These are phyloP conservation scores for Bursaphelenchus okinawaensis DNA, from an alignment of 2,888 invertebrate genomes.

Conservation along the genomic window DNA sequence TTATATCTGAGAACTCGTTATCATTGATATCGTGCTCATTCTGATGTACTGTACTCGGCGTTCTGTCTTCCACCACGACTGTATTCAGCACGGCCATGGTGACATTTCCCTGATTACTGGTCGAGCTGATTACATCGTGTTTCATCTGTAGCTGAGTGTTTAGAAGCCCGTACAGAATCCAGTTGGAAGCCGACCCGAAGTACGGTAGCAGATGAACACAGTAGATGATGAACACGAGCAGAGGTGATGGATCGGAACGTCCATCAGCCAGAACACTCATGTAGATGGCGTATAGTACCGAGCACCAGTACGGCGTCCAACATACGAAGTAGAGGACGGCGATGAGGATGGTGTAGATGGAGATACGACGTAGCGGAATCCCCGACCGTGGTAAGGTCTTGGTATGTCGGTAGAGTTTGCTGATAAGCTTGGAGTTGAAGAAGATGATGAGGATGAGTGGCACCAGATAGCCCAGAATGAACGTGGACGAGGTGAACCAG, in stretches of 20 bases:
- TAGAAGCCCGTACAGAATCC: constrained; percentile 50
- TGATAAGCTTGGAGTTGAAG: constrained; percentile 51
- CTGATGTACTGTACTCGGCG: not conserved
- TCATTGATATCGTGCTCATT: not conserved
- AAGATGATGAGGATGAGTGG: constrained; percentile 49
- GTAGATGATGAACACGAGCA: constrained; percentile 49
- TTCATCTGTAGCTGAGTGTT: constrained; percentile 34
- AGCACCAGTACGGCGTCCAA: constrained; percentile 57
- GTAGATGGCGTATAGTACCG: constrained; percentile 50
- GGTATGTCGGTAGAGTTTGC: constrained; percentile 45
- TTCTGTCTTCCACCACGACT: not conserved
- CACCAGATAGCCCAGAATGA: constrained; percentile 51
- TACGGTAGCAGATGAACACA: constrained; percentile 53
- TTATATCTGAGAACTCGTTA: not conserved
- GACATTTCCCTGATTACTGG: not conserved
- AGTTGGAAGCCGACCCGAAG: constrained; percentile 48
- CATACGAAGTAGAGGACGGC: constrained; percentile 53
- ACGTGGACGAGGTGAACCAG: constrained; percentile 53
- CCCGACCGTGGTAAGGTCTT: constrained; percentile 40
- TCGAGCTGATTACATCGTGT: not conserved
- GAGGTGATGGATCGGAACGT: constrained; percentile 22
- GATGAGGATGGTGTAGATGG: constrained; percentile 50
- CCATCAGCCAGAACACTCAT: constrained; percentile 34
- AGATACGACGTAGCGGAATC: constrained; percentile 49
- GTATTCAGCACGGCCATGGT: not conserved